Evolutionary conservation across 2,113 vertebrate genomes (phyloP).

Genomic region (Anoura caudifer): DNA sequence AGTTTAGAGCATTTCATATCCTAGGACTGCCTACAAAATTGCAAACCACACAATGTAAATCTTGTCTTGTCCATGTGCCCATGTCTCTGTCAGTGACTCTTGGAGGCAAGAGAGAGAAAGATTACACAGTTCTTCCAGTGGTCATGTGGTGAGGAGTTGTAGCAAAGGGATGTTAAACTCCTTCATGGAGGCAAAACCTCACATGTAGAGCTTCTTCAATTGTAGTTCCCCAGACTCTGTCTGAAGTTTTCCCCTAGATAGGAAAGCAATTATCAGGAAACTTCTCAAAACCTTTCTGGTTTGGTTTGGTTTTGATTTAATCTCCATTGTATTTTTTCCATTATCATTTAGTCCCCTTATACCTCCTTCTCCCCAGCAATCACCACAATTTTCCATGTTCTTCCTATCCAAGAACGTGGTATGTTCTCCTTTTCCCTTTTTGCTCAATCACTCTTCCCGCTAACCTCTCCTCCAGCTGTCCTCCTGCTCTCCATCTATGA

Average conservation of each 20-base stretch:
- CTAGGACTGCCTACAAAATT: neutral
- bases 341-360: no score
- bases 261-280: neutral
- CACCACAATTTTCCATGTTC: no score
- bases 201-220: neutral
- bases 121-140: constrained; percentile 20
- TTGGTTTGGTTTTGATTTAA: no score
- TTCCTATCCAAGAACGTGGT: no score
- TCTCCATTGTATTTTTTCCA: no score
- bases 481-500: no score
- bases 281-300: neutral
- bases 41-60: neutral
- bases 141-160: neutral
- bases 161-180: constrained; percentile 17
- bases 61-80: neutral
- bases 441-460: no score
- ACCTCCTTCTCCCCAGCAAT: no score
- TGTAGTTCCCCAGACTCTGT: constrained; percentile 3
- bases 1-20: neutral
- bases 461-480: no score
- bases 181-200: constrained; percentile 49
- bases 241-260: neutral
- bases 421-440: no score
- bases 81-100: constrained; percentile 13
- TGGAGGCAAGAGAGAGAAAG: constrained; percentile 41